Conservation (phyloP, 2,113 vertebrate species). For the Indicator maculatus region DNA sequence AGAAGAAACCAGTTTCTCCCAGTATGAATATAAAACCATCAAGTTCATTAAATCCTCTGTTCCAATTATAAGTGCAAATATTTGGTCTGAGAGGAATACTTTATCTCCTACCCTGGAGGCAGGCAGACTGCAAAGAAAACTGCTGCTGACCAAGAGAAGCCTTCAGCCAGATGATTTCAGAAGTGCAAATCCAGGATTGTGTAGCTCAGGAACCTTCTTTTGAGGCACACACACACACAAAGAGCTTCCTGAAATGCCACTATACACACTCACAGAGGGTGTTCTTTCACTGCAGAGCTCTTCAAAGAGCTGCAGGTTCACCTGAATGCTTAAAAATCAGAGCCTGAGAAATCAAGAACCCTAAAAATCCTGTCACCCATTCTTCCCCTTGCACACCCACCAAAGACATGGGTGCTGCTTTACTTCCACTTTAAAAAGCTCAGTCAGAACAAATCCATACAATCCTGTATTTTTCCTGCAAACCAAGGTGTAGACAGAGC, state of each 20-base stretch:
- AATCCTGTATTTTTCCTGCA: not conserved
- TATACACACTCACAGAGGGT: not conserved
- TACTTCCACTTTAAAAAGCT: not conserved
- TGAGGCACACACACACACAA: not conserved
- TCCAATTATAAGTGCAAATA: not conserved
- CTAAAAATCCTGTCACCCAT: not conserved
- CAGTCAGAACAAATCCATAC: not conserved
- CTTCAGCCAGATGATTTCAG: not conserved
- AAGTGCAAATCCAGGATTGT: not conserved
- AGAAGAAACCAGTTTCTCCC: not conserved
- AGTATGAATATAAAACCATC: not conserved
- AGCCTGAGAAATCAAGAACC: not conserved
- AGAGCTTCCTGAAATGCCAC: not conserved
- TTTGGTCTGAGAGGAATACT: not conserved
- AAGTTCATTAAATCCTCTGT: not conserved
- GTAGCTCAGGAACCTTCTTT: not conserved
- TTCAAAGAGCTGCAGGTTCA: not conserved
- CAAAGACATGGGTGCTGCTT: not conserved
- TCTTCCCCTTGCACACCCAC: not conserved
- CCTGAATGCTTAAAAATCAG: not conserved
- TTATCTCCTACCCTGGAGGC: not conserved
- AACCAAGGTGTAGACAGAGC: not conserved
- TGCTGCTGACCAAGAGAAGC: not conserved
- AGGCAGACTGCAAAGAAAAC: slow-evolving; percentile 13
- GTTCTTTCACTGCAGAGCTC: not conserved